Evolutionary conservation across 2,797 vertebrate genomes (phyloP).

Genomic region (Acanthiza pusilla): DNA sequence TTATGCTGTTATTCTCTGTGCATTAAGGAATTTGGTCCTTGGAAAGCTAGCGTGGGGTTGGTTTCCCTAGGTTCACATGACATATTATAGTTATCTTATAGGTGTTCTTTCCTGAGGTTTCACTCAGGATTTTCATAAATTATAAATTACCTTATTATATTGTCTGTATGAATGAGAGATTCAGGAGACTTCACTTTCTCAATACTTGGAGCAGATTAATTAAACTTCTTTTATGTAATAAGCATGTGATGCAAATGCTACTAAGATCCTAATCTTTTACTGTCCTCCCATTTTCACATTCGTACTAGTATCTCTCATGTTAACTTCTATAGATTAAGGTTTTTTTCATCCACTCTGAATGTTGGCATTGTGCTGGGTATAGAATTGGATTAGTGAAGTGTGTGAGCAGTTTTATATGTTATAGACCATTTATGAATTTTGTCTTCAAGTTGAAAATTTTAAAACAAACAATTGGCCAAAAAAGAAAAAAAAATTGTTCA

Average conservation of each 20-base stretch:
- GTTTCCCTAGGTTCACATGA: neutral
- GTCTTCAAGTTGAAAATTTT: neutral
- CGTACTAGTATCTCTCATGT: neutral
- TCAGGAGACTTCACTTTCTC: neutral
- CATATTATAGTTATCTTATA: neutral
- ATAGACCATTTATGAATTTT: neutral
- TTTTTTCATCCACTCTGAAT: neutral
- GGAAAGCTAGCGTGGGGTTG: neutral
- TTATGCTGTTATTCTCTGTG: neutral
- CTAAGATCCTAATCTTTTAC: neutral
- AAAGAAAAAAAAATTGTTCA: neutral
- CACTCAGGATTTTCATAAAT: neutral
- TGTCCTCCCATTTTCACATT: neutral
- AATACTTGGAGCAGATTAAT: neutral
- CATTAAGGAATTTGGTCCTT: neutral
- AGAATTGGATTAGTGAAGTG: neutral
- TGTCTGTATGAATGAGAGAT: neutral
- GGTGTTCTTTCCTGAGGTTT: neutral
- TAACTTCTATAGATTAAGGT: neutral
- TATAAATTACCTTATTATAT: neutral
- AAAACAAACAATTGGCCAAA: neutral
- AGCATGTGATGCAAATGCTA: neutral
- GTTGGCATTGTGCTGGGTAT: neutral
- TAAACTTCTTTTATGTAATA: neutral
- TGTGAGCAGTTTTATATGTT: neutral